These are phyloP conservation scores for Mesembrinibis cayennensis DNA, from an alignment of 2,113 vertebrate species.

Conservation along the genomic window DNA sequence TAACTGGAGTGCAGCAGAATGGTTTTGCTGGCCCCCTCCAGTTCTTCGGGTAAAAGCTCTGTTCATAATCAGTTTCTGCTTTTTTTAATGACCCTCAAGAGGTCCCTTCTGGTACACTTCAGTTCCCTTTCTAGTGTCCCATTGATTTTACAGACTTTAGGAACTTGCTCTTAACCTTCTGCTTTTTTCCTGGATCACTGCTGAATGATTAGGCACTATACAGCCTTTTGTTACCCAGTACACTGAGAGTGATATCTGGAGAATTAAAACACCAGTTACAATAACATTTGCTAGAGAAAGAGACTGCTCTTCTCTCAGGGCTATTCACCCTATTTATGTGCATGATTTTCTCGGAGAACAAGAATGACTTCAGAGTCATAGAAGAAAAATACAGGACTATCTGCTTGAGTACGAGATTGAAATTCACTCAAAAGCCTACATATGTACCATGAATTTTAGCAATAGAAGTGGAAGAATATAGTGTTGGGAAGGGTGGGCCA, in stretches of 20 bases:
- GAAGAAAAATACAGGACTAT: neutral
- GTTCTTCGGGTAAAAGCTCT: slow-evolving; percentile 68
- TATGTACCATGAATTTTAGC: slow-evolving; percentile 35
- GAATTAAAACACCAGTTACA: slow-evolving; percentile 72
- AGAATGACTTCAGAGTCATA: slow-evolving; percentile 55
- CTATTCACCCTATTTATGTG: slow-evolving; percentile 54
- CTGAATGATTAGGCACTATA: slow-evolving; percentile 63
- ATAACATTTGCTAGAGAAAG: slow-evolving; percentile 66
- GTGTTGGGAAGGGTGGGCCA: neutral
- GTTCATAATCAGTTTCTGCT: slow-evolving; percentile 73
- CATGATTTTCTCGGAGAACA: slow-evolving; percentile 63
- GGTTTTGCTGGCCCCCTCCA: slow-evolving; percentile 68
- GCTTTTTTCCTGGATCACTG: slow-evolving; percentile 55
- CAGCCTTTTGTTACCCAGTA: slow-evolving; percentile 63
- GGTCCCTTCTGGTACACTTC: slow-evolving; percentile 75
- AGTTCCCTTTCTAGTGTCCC: slow-evolving; percentile 72
- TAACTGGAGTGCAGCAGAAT: slow-evolving; percentile 70
- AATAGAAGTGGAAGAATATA: neutral
- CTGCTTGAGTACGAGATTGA: neutral
- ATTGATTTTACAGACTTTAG: slow-evolving; percentile 76
- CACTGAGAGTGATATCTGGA: slow-evolving; percentile 58
- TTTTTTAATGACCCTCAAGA: slow-evolving; percentile 74
- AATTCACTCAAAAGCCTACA: neutral
- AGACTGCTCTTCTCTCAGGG: slow-evolving; percentile 48
- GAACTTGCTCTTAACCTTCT: slow-evolving; percentile 67